These are phyloP conservation scores for Didymodactylos carnosus DNA, from an alignment of 2,888 invertebrate genomes.

Conservation along the genomic window DNA sequence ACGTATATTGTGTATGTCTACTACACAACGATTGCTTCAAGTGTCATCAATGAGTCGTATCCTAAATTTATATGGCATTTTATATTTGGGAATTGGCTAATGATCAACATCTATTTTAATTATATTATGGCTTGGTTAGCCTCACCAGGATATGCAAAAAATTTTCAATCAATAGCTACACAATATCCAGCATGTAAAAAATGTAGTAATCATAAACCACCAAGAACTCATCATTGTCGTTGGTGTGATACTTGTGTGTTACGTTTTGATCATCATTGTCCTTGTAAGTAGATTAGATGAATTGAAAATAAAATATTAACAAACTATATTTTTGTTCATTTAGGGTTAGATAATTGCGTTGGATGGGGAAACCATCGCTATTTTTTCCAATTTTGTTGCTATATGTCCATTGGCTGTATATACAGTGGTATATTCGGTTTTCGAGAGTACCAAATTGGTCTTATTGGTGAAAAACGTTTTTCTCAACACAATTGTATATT, in stretches of 20 bases:
- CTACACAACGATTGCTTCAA: not conserved
- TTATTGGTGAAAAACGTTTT: not conserved
- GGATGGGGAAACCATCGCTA: slow-evolving; percentile 79
- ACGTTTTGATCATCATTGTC: slow-evolving; percentile 90
- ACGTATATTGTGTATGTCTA: not conserved
- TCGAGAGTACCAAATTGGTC: slow-evolving; percentile 29
- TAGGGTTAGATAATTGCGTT: slow-evolving; percentile 92
- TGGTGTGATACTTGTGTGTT: slow-evolving; percentile 74
- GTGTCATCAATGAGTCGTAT: not conserved
- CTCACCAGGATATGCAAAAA: slow-evolving; percentile 53
- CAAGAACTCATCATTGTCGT: slow-evolving; percentile 81
- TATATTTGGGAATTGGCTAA: slow-evolving; percentile 68
- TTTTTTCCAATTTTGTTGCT: slow-evolving; percentile 77
- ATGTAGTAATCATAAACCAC: slow-evolving; percentile 77
- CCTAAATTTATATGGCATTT: slow-evolving; percentile 43
- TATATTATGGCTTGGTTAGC: slow-evolving; percentile 74
- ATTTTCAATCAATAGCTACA: slow-evolving; percentile 25
- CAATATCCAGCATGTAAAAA: slow-evolving; percentile 55
- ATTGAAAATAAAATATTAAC: not conserved
- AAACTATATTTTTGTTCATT: slow-evolving; percentile 35
- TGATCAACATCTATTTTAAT: slow-evolving; percentile 70
- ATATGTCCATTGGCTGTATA: slow-evolving; percentile 61
- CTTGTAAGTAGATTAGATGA: slow-evolving; percentile 35
- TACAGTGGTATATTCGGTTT: slow-evolving; percentile 32
- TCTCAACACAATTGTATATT: not conserved